Conservation (phyloP, 2,888 invertebrate species). For the Zaprionus obscuricornis region DNA sequence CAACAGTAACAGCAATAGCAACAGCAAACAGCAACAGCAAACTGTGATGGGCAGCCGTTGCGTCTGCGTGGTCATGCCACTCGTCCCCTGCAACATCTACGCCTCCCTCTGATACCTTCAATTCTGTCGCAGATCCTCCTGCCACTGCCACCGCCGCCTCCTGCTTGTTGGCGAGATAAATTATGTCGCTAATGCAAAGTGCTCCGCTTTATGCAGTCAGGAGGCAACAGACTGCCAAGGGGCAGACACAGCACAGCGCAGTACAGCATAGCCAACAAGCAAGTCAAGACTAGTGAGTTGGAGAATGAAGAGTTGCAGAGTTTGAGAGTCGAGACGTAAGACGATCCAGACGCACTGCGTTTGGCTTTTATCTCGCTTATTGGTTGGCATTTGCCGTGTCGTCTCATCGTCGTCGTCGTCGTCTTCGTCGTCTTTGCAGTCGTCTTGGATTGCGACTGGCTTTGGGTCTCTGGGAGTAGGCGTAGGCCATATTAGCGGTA, state of each 20-base stretch:
- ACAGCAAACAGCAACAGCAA: conserved; percentile 37
- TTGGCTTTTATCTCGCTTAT: conserved; percentile 69
- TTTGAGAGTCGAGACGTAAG: conserved; percentile 18
- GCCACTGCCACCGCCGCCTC: conserved; percentile 23
- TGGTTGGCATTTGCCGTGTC: conserved; percentile 62
- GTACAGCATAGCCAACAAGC: too few species aligned
- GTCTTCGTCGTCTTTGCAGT: conserved; percentile 5
- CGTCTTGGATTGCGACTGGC: conserved; percentile 30
- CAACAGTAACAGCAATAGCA: conserved; percentile 11
- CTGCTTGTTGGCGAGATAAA: conserved; percentile 81
- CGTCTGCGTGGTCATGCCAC: conserved; percentile 75
- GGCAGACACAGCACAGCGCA: background rate
- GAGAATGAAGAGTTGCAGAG: background rate
- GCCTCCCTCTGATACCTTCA: conserved; percentile 6
- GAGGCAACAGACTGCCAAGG: conserved; percentile 5
- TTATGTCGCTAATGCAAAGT: conserved; percentile 84
- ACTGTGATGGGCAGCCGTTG: conserved; percentile 64
- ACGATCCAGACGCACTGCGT: conserved; percentile 70
- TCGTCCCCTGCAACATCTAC: background rate
- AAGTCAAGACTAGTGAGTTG: too few species aligned
- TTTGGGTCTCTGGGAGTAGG: conserved; percentile 75
- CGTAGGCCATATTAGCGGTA: conserved; percentile 83
- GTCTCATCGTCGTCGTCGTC: conserved; percentile 49
- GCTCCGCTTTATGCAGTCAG: conserved; percentile 80
- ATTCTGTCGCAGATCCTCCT: conserved; percentile 18